phyloP scores from a whole-genome alignment of 2,888 invertebrate species.

The Oligia strigilis region DNA sequence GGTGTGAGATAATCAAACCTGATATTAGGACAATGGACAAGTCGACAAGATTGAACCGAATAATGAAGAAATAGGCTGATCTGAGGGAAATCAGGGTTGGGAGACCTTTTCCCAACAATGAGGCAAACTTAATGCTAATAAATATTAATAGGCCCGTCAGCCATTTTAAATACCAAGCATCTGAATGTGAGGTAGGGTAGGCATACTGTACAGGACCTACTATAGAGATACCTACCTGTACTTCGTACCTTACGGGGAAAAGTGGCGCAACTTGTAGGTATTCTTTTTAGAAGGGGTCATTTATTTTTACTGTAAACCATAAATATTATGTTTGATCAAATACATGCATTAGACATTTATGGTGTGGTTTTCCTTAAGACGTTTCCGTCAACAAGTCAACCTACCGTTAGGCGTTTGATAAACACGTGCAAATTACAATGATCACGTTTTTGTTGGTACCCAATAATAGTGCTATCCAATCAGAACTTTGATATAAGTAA shows the following conservation, averaged over 20 bases:
- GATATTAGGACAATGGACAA: not conserved
- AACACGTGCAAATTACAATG: not conserved
- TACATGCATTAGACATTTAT: not conserved
- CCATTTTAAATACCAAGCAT: not conserved
- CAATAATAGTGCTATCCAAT: not conserved
- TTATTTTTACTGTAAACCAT: not conserved
- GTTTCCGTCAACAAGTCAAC: conserved; percentile 30
- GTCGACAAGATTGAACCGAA: not conserved
- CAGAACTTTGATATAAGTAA: not conserved
- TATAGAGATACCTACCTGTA: not conserved
- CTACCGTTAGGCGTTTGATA: not conserved
- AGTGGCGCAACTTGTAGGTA: not conserved
- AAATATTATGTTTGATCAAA: not conserved
- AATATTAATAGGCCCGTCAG: not conserved
- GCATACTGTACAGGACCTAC: not conserved
- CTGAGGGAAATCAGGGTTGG: not conserved
- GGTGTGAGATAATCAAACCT: too few species aligned
- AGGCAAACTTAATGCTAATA: not conserved
- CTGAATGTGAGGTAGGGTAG: not conserved
- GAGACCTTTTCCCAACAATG: not conserved
- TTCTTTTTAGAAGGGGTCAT: not conserved
- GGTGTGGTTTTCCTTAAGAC: conserved; percentile 32
- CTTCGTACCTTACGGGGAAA: not conserved
- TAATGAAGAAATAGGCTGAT: not conserved
- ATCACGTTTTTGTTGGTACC: not conserved